phyloP scores from a whole-genome alignment of 2,797 vertebrate genomes.

The Paedocypris micromegethes region DNA sequence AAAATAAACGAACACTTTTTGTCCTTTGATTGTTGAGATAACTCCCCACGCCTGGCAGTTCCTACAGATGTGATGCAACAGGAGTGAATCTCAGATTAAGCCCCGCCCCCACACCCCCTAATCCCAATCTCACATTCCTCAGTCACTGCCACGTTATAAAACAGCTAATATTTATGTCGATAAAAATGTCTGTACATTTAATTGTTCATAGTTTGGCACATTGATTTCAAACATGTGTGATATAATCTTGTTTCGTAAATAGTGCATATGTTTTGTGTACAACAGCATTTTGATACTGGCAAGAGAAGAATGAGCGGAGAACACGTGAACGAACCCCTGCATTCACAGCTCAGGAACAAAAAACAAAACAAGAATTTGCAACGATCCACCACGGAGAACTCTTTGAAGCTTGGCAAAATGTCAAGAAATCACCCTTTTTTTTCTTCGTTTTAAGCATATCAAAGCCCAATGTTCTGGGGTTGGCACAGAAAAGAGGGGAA shows the following conservation, averaged over 20 bases:
- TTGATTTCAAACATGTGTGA: constrained; percentile 56
- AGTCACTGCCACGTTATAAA: constrained; percentile 84
- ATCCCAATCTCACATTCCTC: constrained; percentile 57
- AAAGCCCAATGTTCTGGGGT: constrained; percentile 36
- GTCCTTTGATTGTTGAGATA: constrained; percentile 28
- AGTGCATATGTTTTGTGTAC: constrained; percentile 84
- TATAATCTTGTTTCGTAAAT: constrained; percentile 74
- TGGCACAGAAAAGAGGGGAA: constrained; percentile 63
- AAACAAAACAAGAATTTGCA: constrained; percentile 16
- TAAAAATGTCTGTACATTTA: constrained; percentile 60
- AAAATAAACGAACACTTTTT: constrained; percentile 31
- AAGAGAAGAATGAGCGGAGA: constrained; percentile 42
- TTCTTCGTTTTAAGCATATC: constrained; percentile 30
- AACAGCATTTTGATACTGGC: constrained; percentile 71
- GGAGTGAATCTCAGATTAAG: constrained; percentile 41
- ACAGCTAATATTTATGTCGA: constrained; percentile 80
- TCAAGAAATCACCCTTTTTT: too few relatives aligned
- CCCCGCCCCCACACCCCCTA: constrained; percentile 17
- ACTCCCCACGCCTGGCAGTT: constrained; percentile 20
- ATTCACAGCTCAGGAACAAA: constrained; percentile 47
- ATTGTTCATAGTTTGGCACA: constrained; percentile 76
- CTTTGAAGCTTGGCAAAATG: too few relatives aligned
- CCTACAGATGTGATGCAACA: constrained; percentile 64
- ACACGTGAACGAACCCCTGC: constrained; percentile 38
- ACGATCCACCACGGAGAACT: too few relatives aligned